Evolutionary conservation across 2,113 vertebrate species (phyloP).

Genomic region (Macrotis lagotis): DNA sequence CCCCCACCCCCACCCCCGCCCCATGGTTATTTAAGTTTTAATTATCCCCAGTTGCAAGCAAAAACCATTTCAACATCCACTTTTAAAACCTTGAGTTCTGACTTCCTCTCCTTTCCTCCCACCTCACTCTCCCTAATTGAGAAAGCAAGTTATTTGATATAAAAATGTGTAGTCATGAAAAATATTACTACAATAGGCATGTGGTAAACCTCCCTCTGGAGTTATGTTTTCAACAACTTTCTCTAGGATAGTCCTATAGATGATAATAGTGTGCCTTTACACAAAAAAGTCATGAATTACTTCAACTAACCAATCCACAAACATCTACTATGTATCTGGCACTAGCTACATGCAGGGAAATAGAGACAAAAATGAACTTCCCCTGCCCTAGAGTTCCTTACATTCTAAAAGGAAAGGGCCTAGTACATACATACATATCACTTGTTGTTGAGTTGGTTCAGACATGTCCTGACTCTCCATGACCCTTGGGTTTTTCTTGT

Average conservation of each 20-base stretch:
- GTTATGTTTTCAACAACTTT: not conserved
- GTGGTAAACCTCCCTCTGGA: too few relatives aligned
- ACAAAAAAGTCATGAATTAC: not conserved
- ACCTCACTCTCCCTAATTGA: too few relatives aligned
- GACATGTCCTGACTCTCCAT: not conserved
- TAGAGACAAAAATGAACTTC: not conserved
- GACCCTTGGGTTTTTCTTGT: not conserved
- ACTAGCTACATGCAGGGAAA: not conserved
- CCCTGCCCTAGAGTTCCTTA: not conserved
- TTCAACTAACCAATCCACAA: not conserved
- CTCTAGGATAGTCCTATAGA: not conserved
- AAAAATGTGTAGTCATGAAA: too few relatives aligned
- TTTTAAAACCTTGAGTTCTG: too few relatives aligned
- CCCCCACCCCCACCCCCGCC: too few relatives aligned
- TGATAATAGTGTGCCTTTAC: not conserved
- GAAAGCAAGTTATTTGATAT: too few relatives aligned
- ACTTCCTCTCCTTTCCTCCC: too few relatives aligned
- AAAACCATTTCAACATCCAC: too few relatives aligned
- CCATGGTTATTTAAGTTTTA: too few relatives aligned
- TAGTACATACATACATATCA: too few relatives aligned
- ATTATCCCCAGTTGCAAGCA: too few relatives aligned
- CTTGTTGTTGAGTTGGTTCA: not conserved
- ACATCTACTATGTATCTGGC: not conserved
- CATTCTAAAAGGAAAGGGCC: not conserved
- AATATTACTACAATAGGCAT: too few relatives aligned